Percentiles rank a stretch among this genome's conserved stretches.
These are phyloP conservation scores for Recurvirostra avosetta DNA, from an alignment of 2,113 vertebrate genomes.

Conservation along the genomic window DNA sequence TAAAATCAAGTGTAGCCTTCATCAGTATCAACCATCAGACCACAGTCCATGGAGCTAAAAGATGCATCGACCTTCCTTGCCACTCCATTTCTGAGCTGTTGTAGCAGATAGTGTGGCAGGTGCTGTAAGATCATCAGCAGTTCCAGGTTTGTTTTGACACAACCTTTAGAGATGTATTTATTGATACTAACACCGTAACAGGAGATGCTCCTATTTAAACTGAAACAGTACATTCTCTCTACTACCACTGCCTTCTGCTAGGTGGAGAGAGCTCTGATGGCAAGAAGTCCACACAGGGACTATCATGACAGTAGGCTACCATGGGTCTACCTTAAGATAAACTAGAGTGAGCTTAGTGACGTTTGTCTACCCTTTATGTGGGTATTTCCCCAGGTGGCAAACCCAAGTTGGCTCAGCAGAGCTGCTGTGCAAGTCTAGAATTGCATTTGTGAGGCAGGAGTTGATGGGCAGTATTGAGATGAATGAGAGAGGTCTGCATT, in stretches of 20 bases:
- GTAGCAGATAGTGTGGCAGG: neutral
- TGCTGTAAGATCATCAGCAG: neutral
- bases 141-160: neutral
- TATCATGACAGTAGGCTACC: neutral
- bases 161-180: neutral
- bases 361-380: neutral
- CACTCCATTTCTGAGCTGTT: neutral
- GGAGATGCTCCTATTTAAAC: neutral
- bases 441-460: neutral
- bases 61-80: neutral
- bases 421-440: neutral
- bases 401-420: neutral
- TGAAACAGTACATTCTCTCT: neutral
- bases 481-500: neutral
- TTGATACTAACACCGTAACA: neutral
- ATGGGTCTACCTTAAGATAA: neutral
- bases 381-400: neutral
- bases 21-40: neutral
- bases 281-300: neutral
- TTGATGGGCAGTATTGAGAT: neutral
- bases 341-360: neutral
- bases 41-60: neutral
- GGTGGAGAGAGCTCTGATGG: neutral
- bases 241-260: neutral
- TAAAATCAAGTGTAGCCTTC: neutral